Evolutionary conservation across 2,888 invertebrate genomes (phyloP), one percentile per base, ranked within the genome.

Genomic region (Selenia dentaria): DNA sequence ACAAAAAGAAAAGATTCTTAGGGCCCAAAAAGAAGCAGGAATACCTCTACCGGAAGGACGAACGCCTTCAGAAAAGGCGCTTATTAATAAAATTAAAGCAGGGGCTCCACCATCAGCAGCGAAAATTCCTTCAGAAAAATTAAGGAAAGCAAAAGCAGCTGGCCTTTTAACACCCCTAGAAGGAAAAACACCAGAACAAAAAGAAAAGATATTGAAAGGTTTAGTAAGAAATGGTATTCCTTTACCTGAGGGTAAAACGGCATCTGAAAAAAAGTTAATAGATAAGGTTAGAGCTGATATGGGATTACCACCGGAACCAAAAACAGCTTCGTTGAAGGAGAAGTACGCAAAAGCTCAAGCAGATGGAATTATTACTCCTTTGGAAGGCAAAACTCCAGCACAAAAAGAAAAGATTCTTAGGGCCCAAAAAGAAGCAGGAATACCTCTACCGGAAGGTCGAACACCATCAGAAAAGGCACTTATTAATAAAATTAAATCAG

Each of bases 1-100:
- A 18, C 54, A 68, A 35, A 68, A 62, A 42, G 64, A 65, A 48
- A 64, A 64, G 37, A 64, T 64, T 11, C 3, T 64, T 0, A 55
- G 24, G 49, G 60, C 59, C 0, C 26, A 64, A 24, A 64, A 54
- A 1, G 51, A 48, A 9, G 25, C 37, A 3, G 64, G 64, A 0
- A 5, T 67, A 0, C 10, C 57, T 9, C 9, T 25, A 3, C 25
- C 25, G 2, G 25, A 25, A 25, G 25, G 25, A 6, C 25, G 25
- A 2, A 25, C 25, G 5, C 9, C 25, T 2, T 65, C 62, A 0
- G 58, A 67, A 25, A 64, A 25, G 9, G n/a, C 51, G 14, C 8
- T 64, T 0, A 46, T 56, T 6, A 25, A 69, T 70, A 56, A 70
- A 57, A 54, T 60, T 4, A 56, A 57, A 51, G 64, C 61, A 25